phyloP scores from a whole-genome alignment of 2,888 invertebrate genomes.

The Tipula vernalis region DNA sequence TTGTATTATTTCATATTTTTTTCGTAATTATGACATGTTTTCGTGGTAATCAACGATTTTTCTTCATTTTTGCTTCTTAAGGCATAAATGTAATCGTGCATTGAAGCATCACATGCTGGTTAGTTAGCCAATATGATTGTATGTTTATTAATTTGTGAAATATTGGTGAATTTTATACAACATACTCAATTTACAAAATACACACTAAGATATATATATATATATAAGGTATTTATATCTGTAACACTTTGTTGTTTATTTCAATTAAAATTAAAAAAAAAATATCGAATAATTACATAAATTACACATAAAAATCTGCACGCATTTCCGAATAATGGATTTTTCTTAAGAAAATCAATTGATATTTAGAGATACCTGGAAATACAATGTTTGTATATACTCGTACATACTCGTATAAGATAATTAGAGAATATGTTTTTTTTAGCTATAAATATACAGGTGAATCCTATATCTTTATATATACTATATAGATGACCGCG shows the following conservation, averaged over 20 bases:
- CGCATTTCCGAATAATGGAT: not conserved
- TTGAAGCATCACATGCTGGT: too few relatives aligned
- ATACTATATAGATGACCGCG: not conserved
- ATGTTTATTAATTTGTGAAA: too few relatives aligned
- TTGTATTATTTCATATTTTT: not conserved
- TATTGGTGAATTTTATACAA: too few relatives aligned
- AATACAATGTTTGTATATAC: not conserved
- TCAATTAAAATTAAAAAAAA: not conserved
- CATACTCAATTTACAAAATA: not conserved
- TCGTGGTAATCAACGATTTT: not conserved
- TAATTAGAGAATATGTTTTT: not conserved
- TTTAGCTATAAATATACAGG: not conserved
- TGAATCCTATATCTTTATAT: not conserved
- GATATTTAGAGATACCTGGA: not conserved
- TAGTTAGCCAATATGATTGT: too few relatives aligned
- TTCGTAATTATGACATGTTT: not conserved
- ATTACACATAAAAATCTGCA: not conserved
- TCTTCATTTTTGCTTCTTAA: not conserved
- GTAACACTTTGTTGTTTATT: not conserved
- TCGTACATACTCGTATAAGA: not conserved
- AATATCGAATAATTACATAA: not conserved
- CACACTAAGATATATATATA: not conserved
- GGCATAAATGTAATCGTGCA: not conserved
- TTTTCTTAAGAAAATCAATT: not conserved
- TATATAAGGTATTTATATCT: not conserved